phyloP scores from a whole-genome alignment of 2,888 invertebrate species.

The Pterobdella sp. region DNA sequence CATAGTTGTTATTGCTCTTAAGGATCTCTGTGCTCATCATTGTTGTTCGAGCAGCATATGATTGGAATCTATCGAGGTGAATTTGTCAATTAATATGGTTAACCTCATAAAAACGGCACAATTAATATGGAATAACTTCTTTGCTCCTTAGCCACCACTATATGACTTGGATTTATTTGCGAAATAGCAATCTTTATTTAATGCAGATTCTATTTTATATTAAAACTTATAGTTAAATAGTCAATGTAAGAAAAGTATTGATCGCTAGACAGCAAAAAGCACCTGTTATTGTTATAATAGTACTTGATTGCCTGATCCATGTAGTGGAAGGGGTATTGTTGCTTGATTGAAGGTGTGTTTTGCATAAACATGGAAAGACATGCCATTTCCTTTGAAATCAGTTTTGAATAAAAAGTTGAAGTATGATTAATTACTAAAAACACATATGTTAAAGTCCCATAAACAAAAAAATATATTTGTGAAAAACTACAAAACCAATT shows the following conservation, averaged over 20 bases:
- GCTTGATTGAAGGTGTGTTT: slow-evolving; percentile 44
- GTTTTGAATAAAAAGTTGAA: background rate
- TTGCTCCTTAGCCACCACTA: no score
- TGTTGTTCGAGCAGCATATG: slow-evolving; percentile 84
- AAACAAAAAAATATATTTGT: background rate
- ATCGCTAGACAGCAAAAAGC: no score
- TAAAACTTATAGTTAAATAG: no score
- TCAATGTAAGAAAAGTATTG: no score
- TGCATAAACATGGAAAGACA: slow-evolving; percentile 83
- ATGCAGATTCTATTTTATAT: no score
- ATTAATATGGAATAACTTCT: no score
- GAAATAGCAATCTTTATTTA: no score
- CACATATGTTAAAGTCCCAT: background rate
- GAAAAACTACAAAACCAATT: background rate
- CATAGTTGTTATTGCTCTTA: slow-evolving; percentile 67
- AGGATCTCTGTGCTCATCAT: slow-evolving; percentile 79
- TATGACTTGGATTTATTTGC: no score
- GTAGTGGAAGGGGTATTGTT: slow-evolving; percentile 59
- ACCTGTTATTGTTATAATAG: slow-evolving; percentile 63
- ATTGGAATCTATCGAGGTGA: slow-evolving; percentile 75
- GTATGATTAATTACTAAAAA: background rate
- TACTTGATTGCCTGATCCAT: slow-evolving; percentile 89
- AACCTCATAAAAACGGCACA: no score
- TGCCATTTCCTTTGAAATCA: slow-evolving; percentile 69
- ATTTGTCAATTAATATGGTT: no score